Base-by-base conservation (phyloP, 2,113 vertebrate genomes). In the Loxodonta africana region DNA sequence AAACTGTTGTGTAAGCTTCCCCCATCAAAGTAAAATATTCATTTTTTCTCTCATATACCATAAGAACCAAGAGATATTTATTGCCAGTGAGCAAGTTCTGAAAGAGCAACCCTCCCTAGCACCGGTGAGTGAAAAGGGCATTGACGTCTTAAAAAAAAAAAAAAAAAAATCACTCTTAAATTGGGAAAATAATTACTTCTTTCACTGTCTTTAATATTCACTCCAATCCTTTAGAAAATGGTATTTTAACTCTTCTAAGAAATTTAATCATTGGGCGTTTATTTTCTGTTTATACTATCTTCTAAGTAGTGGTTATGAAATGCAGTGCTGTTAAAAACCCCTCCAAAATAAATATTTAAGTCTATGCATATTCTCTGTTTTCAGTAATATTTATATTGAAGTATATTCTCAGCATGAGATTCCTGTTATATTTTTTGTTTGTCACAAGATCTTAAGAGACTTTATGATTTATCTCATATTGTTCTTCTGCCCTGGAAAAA, bases 51-150 rank as follows among this genome's bases (percentile, higher is more conserved):
- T 98, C 97, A 95, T 95, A 96, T 98, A 99, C 98, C 98, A 96
- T 98, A 99, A 99, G 99, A 99, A 99, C 98, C 99, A 99, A 99
- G 98, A 99, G 98, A 99, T 99, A 98, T 99, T 99, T 99, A 99
- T 99, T 99, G 98, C 99, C 99, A 99, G 98, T 99, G 99, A 99
- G 98, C 99, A 99, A 98, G 99, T 99, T 99, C 98, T 99, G 98
- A 99, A 99, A 99, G 99, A 99, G 97, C 98, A 98, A 97, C 98
- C 98, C 98, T 99, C 98, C 98, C 98, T 98, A 98, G 98, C 98
- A 98, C 98, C 97, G 99, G 99, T 99, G 99, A 99, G 99, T 99
- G 98, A 98, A 98, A 99, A 98, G 98, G 98, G 93, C 95, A 46
- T 88, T 97, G 96, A 74, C 92, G 94, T 30, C 93, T 94, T 37